phyloP scores from a whole-genome alignment of 2,888 invertebrate genomes.

The Zelleria hepariella region DNA sequence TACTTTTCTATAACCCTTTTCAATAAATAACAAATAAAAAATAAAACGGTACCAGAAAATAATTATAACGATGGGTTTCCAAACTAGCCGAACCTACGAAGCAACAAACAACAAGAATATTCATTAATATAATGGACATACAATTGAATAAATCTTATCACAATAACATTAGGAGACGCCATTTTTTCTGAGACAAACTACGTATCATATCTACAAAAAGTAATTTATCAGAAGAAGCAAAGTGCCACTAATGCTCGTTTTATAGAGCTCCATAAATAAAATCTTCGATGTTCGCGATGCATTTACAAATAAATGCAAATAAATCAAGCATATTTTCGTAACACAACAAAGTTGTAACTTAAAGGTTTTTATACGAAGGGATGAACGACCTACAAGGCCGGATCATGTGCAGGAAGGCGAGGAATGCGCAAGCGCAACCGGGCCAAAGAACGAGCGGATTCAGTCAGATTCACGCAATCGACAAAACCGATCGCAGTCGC shows the following conservation, averaged over 20 bases:
- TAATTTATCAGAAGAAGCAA: background rate
- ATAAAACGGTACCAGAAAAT: no score
- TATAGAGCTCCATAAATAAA: background rate
- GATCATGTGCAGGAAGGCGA: constrained; percentile 18
- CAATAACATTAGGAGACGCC: background rate
- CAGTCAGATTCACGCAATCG: background rate
- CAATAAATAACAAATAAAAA: no score
- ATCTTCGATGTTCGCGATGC: background rate
- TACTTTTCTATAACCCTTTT: no score
- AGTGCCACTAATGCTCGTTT: background rate
- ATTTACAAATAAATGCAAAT: background rate
- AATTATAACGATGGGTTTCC: no score
- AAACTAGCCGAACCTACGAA: no score
- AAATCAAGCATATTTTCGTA: background rate
- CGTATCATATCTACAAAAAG: background rate
- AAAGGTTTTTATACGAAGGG: constrained; percentile 20
- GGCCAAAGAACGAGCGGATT: constrained; percentile 8
- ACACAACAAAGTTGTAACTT: background rate
- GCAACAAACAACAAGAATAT: no score
- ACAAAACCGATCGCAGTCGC: background rate
- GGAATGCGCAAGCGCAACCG: constrained; percentile 38
- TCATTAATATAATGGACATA: no score
- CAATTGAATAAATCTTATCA: no score
- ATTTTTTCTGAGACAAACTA: background rate
- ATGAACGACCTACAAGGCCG: constrained; percentile 63